Evolutionary conservation across 1,140 invertebrate genomes (phyloP).

Genomic region (Rhizoglyphus robini): DNA sequence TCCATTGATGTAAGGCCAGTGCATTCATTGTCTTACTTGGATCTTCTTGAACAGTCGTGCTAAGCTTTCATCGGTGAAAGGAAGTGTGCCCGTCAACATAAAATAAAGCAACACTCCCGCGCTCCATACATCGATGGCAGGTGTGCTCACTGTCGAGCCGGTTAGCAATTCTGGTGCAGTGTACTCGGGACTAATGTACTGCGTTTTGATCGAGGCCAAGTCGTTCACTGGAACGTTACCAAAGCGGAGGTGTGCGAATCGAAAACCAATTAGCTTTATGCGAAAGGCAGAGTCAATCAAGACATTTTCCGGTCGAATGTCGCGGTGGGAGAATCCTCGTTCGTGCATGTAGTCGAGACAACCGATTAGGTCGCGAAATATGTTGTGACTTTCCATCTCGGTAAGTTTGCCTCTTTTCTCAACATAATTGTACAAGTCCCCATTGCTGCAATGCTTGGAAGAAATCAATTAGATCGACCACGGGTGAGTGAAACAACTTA

Average conservation of each 20-base stretch:
- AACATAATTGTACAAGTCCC: constrained; percentile 73
- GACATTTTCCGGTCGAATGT: constrained; percentile 71
- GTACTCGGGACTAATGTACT: not conserved
- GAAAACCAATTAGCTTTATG: constrained; percentile 79
- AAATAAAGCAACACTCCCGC: constrained; percentile 98
- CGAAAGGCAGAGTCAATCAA: constrained; percentile 61
- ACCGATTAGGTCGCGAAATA: constrained; percentile 45
- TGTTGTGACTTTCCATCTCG: constrained; percentile 49
- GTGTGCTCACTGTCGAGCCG: constrained; percentile 28
- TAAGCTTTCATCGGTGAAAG: constrained; percentile 98
- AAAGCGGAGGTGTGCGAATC: constrained; percentile 41
- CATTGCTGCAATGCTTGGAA: constrained; percentile 66
- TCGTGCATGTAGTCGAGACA: constrained; percentile 55
- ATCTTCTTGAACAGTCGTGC: constrained; percentile 95
- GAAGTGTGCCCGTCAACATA: constrained; percentile 68
- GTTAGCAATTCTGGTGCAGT: not conserved
- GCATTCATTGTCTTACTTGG: constrained; percentile 49
- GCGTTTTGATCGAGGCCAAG: not conserved
- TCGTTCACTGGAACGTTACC: not conserved
- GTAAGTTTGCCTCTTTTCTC: constrained; percentile 53
- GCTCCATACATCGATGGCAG: constrained; percentile 95
- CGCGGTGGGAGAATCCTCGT: constrained; percentile 60
- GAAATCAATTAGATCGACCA: too few relatives aligned
- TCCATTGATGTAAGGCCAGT: not conserved
- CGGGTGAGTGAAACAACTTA: constrained; percentile 26